phyloP scores from a whole-genome alignment of 2,797 vertebrate species.

The Enteromius treurensis region DNA sequence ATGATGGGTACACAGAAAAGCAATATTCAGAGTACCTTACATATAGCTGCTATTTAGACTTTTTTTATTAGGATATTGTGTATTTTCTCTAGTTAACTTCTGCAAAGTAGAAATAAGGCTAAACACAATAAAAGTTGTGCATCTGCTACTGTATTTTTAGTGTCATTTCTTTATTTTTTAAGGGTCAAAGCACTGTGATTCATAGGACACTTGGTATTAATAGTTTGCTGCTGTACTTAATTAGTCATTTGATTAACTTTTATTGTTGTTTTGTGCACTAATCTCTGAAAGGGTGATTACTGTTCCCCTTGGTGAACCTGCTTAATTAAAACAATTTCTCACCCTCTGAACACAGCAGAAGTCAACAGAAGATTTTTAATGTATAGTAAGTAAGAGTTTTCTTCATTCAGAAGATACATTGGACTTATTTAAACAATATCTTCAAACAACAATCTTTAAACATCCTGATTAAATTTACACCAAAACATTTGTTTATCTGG shows the following conservation, averaged over 20 bases:
- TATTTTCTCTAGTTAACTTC: neutral
- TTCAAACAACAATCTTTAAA: neutral
- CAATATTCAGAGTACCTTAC: neutral
- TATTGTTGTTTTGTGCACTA: slow-evolving; percentile 7
- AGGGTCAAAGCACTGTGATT: neutral
- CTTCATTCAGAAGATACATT: neutral
- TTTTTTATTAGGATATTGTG: neutral
- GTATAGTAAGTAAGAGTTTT: neutral
- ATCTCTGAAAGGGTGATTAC: neutral
- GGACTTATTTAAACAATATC: neutral
- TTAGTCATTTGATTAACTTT: neutral
- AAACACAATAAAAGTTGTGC: neutral
- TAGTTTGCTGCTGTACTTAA: neutral
- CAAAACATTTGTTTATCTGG: neutral
- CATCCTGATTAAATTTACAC: neutral
- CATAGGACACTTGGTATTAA: neutral
- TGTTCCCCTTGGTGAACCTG: neutral
- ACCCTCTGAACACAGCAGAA: neutral
- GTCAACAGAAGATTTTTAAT: neutral
- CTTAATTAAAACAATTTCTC: slow-evolving; percentile 6
- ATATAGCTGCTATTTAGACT: neutral
- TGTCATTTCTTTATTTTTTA: neutral
- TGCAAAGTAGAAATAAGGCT: neutral
- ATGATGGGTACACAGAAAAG: neutral
- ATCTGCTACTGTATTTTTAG: no score